Evolutionary conservation across 1,140 invertebrate species (phyloP).

Genomic region (Magallana ariakensis): DNA sequence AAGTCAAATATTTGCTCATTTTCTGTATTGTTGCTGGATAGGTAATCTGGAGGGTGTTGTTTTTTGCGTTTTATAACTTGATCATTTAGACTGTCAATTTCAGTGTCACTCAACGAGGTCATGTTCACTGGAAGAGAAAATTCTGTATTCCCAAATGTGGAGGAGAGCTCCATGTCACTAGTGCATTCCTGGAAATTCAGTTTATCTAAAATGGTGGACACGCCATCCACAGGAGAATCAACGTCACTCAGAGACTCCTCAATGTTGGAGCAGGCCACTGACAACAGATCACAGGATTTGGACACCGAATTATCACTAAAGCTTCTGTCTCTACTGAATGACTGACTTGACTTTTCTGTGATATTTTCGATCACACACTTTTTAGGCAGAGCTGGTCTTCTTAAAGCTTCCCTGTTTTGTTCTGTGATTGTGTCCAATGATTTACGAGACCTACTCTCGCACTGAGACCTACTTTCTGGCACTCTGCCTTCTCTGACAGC

Average conservation of each 20-base stretch:
- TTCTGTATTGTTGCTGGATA: neutral
- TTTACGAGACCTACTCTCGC: neutral
- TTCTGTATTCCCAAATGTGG: neutral
- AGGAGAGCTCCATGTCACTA: slow-evolving; percentile 12
- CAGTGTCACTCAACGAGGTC: neutral
- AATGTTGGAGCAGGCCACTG: neutral
- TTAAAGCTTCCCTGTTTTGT: neutral
- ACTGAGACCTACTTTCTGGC: neutral
- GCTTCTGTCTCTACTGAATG: neutral
- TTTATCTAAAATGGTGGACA: slow-evolving; percentile 5
- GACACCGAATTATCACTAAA: slow-evolving; percentile 20
- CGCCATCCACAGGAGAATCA: neutral
- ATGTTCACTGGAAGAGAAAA: neutral
- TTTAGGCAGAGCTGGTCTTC: neutral
- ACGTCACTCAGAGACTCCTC: slow-evolving; percentile 33
- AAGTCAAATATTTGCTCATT: neutral
- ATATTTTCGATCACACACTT: slow-evolving; percentile 14
- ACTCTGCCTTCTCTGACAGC: slow-evolving; percentile 42
- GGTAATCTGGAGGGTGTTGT: neutral
- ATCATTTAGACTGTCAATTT: neutral
- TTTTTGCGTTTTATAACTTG: neutral
- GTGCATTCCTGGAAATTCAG: slow-evolving; percentile 31
- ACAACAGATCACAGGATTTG: neutral
- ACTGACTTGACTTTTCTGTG: neutral
- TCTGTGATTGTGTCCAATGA: slow-evolving; percentile 28